Percentiles rank a stretch among this genome's conserved stretches.
phyloP scores from a whole-genome alignment of 2,797 vertebrate species.

The Hydrocynus forskahlii region DNA sequence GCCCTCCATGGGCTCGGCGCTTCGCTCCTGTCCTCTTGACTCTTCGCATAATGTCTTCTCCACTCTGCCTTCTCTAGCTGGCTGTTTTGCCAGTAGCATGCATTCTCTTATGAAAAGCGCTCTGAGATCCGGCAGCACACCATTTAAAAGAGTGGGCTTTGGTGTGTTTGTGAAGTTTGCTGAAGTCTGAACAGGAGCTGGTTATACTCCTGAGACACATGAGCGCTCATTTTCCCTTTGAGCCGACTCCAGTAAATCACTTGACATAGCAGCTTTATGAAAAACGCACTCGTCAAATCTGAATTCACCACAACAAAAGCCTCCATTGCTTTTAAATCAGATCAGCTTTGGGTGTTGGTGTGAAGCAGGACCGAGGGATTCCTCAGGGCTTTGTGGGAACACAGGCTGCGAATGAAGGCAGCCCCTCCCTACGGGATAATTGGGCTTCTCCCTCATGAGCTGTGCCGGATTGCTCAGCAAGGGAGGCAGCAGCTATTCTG shows the following conservation, averaged over 20 bases:
- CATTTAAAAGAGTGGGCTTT: slow-evolving; percentile 53
- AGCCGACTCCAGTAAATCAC: slow-evolving; percentile 57
- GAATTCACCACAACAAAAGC: slow-evolving; percentile 53
- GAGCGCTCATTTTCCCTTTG: slow-evolving; percentile 52
- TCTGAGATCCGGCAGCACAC: slow-evolving; percentile 28
- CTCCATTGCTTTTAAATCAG: slow-evolving; percentile 44
- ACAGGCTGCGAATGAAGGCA: slow-evolving; percentile 45
- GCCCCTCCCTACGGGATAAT: slow-evolving; percentile 44
- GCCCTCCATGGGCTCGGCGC: not conserved
- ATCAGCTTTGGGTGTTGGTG: slow-evolving; percentile 48
- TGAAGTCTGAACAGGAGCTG: slow-evolving; percentile 47
- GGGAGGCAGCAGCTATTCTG: slow-evolving; percentile 45
- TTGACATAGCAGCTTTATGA: slow-evolving; percentile 54
- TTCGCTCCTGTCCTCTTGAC: slow-evolving; percentile 21
- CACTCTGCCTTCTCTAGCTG: slow-evolving; percentile 36
- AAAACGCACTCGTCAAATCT: slow-evolving; percentile 48
- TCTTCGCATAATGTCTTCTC: slow-evolving; percentile 15
- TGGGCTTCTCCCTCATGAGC: slow-evolving; percentile 42
- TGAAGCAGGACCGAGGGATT: slow-evolving; percentile 39
- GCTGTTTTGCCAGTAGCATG: slow-evolving; percentile 50
- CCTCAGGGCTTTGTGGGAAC: slow-evolving; percentile 45
- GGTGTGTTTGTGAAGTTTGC: slow-evolving; percentile 56
- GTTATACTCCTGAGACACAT: slow-evolving; percentile 47
- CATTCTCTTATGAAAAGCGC: slow-evolving; percentile 38
- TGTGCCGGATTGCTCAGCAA: slow-evolving; percentile 43